Evolutionary conservation across 2,797 vertebrate genomes (phyloP).

Genomic region (Enteromius trimaculatus): DNA sequence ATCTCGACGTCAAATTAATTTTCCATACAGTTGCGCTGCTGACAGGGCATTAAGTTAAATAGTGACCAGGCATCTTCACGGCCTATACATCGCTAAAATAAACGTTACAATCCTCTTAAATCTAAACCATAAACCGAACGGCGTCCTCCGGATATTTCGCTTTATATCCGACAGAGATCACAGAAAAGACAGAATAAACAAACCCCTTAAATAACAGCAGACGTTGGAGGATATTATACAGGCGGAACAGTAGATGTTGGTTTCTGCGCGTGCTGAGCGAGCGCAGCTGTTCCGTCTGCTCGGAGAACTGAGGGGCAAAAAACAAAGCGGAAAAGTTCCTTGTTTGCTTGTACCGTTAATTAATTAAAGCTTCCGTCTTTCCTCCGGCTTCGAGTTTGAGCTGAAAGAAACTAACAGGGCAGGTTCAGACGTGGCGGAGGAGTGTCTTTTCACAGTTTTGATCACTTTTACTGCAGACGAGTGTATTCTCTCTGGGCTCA

Average conservation of each 20-base stretch:
- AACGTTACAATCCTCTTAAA: conserved; percentile 1
- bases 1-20: not conserved
- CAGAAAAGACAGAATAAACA: conserved; percentile 39
- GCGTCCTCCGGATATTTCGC: not conserved
- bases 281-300: conserved; percentile 34
- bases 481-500: not conserved
- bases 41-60: not conserved
- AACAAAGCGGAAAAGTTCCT: conserved; percentile 18
- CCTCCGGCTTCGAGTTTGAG: conserved; percentile 38
- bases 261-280: conserved; percentile 21
- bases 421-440: conserved; percentile 65
- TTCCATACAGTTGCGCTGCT: not conserved
- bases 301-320: conserved; percentile 12
- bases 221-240: conserved; percentile 32
- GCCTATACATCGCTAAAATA: not conserved
- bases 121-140: not conserved
- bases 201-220: conserved; percentile 39
- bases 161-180: conserved; percentile 5
- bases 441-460: conserved; percentile 40
- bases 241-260: conserved; percentile 23
- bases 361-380: conserved; percentile 45
- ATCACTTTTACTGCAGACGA: conserved; percentile 27
- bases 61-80: not conserved
- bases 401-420: conserved; percentile 4
- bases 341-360: conserved; percentile 66